These are phyloP conservation scores for Chydorus sphaericus DNA, from an alignment of 2,888 invertebrate species.

Conservation along the genomic window DNA sequence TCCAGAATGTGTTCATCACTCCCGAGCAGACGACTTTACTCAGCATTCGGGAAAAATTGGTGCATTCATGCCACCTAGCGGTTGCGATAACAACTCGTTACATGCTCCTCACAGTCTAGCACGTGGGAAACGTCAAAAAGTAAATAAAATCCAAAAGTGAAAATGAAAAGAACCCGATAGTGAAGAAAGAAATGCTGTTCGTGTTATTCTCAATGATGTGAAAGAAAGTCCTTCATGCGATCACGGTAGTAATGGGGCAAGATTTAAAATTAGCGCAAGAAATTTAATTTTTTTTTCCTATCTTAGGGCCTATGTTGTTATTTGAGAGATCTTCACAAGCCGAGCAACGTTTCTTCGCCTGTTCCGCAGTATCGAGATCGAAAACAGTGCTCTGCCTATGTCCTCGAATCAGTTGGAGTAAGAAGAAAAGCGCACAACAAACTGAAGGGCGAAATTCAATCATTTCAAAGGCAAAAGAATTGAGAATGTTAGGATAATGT, in stretches of 20 bases:
- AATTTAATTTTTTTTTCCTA: not conserved
- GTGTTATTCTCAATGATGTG: not conserved
- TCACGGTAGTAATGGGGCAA: not conserved
- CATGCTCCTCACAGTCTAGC: no score
- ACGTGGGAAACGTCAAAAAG: not conserved
- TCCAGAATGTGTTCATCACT: not conserved
- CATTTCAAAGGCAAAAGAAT: conserved; percentile 36
- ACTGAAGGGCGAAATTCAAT: no score
- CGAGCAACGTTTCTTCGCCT: conserved; percentile 49
- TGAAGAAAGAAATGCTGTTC: not conserved
- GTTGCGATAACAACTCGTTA: no score
- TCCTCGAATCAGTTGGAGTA: conserved; percentile 36
- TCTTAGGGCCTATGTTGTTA: conserved; percentile 46
- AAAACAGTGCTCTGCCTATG: conserved; percentile 57
- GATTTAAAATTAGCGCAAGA: not conserved
- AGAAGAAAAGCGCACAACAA: no score
- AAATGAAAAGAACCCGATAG: not conserved
- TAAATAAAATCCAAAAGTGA: not conserved
- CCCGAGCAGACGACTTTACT: not conserved
- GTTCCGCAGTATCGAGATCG: conserved; percentile 69
- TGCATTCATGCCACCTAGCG: not conserved
- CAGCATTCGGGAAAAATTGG: not conserved
- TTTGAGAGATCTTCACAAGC: conserved; percentile 35
- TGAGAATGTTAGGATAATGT: conserved; percentile 33
- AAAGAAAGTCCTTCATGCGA: not conserved